Evolutionary conservation across 2,113 vertebrate genomes (phyloP).

Genomic region (Oncorhynchus gorbuscha): DNA sequence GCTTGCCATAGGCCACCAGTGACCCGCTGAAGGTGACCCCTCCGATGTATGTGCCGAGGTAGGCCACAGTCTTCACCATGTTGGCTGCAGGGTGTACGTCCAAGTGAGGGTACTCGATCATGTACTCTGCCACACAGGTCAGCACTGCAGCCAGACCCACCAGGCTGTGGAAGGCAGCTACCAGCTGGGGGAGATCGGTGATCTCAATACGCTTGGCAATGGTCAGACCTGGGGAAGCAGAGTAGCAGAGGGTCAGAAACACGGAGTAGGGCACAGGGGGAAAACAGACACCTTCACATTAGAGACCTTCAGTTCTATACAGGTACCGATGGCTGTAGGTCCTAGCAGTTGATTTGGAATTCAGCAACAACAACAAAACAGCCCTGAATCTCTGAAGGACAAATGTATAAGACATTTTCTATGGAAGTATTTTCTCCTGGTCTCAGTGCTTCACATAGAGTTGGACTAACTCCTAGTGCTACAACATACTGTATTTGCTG

Average conservation of each 20-base stretch:
- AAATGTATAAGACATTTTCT: too few relatives aligned
- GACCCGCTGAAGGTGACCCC: constrained; percentile 78
- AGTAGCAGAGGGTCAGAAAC: too few relatives aligned
- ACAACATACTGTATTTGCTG: not conserved
- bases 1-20: constrained; percentile 72
- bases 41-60: constrained; percentile 74
- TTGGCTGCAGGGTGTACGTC: constrained; percentile 66
- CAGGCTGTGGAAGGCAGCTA: constrained; percentile 81
- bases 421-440: too few relatives aligned
- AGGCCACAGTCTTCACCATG: constrained; percentile 69
- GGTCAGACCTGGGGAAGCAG: constrained; percentile 70
- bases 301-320: not conserved
- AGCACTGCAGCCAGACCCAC: constrained; percentile 75
- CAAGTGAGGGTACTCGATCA: constrained; percentile 77
- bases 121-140: constrained; percentile 66
- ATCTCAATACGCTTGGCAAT: constrained; percentile 81
- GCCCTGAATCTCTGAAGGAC: too few relatives aligned
- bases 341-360: too few relatives aligned
- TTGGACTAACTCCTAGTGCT: not conserved
- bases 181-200: constrained; percentile 77
- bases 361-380: too few relatives aligned
- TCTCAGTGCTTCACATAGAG: constrained; percentile 8
- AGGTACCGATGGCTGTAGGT: too few relatives aligned
- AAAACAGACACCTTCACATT: not conserved
- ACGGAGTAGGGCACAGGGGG: too few relatives aligned